These are phyloP conservation scores for Orchesellides sinensis DNA, from an alignment of 2,888 invertebrate genomes.

Conservation along the genomic window DNA sequence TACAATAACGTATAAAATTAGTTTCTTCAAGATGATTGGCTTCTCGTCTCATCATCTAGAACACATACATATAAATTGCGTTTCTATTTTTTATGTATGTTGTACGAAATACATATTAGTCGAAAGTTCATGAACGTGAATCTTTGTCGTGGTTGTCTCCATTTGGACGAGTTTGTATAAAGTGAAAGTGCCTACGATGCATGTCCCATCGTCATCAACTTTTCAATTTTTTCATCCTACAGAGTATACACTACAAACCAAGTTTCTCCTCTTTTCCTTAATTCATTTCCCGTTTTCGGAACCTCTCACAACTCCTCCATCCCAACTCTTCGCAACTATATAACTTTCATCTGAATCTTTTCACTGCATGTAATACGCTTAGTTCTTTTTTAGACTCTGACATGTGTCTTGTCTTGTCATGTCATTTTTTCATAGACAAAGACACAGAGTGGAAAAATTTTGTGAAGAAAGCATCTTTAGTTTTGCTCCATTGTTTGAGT, in stretches of 20 bases:
- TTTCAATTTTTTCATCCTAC: neutral
- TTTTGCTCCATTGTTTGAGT: neutral
- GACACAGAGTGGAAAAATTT: neutral
- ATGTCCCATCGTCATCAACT: neutral
- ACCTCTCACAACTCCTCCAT: neutral
- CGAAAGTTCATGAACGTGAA: no score
- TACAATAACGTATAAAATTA: no score
- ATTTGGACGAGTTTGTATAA: neutral
- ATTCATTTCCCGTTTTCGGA: neutral
- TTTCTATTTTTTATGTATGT: no score
- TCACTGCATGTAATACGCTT: neutral
- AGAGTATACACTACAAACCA: neutral
- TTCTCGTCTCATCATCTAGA: no score
- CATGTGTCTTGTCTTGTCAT: conserved; percentile 22
- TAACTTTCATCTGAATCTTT: neutral
- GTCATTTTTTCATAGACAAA: conserved; percentile 1
- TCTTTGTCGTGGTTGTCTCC: neutral
- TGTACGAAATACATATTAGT: no score
- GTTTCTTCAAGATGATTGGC: no score
- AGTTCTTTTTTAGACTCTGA: conserved; percentile 8
- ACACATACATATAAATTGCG: no score
- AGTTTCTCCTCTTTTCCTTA: neutral
- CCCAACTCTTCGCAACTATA: no score
- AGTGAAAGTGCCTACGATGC: neutral
- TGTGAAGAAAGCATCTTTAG: neutral